Conservation (phyloP, 2,888 invertebrate genomes). For the Machimus atricapillus region DNA sequence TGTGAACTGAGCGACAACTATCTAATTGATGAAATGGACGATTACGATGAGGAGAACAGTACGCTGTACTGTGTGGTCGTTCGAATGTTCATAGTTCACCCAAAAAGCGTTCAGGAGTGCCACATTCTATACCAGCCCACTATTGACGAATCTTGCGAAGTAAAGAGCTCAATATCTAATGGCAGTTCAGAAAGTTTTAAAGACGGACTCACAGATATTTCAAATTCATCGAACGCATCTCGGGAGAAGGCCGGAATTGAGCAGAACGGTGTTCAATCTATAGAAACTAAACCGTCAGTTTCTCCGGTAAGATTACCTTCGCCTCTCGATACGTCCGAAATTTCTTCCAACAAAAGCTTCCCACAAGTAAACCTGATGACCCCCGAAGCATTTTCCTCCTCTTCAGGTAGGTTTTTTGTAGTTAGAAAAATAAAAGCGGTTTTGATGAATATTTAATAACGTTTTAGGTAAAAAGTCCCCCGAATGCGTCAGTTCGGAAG, state of each 20-base stretch:
- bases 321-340: conserved; percentile 47
- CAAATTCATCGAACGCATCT: neutral
- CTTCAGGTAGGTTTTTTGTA: conserved; percentile 60
- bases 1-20: conserved; percentile 61
- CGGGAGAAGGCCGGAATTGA: neutral
- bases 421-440: neutral
- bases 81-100: conserved; percentile 80
- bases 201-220: conserved; percentile 12
- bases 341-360: conserved; percentile 51
- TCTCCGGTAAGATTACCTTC: conserved; percentile 8
- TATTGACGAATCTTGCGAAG: conserved; percentile 53
- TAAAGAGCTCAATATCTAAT: conserved; percentile 52
- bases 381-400: conserved; percentile 79
- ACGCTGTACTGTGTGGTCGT: conserved; percentile 65
- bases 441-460: conserved; percentile 43
- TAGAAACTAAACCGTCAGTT: neutral
- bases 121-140: conserved; percentile 71
- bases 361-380: conserved; percentile 79
- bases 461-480: conserved; percentile 52
- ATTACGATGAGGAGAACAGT: conserved; percentile 67
- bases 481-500: conserved; percentile 59
- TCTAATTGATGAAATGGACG: conserved; percentile 67
- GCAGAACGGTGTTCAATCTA: neutral
- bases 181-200: conserved; percentile 42
- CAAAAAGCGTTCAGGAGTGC: conserved; percentile 87